Evolutionary conservation across 1,140 invertebrate genomes (phyloP).

Genomic region (Polypedilum pembai): DNA sequence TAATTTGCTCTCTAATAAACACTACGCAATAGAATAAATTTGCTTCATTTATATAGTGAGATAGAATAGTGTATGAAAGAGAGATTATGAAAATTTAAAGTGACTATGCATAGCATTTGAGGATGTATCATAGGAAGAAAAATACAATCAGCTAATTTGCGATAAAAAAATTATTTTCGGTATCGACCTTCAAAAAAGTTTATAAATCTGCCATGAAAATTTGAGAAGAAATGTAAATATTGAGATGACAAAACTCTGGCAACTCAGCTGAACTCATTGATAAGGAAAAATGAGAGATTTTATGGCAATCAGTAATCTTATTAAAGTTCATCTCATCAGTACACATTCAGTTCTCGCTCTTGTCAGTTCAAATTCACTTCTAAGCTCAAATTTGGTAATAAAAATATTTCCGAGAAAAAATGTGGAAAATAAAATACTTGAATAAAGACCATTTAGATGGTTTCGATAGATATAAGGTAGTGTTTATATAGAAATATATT

Average conservation of each 20-base stretch:
- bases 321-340: not conserved
- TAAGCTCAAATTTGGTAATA: too few relatives aligned
- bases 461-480: conserved; percentile 89
- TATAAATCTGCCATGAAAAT: too few relatives aligned
- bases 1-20: conserved; percentile 19
- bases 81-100: not conserved
- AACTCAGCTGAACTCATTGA: not conserved
- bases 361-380: too few relatives aligned
- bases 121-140: not conserved
- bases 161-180: too few relatives aligned
- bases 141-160: too few relatives aligned
- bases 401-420: conserved; percentile 34
- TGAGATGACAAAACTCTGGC: not conserved
- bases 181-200: too few relatives aligned
- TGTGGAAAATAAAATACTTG: conserved; percentile 63
- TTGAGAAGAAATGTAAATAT: too few relatives aligned
- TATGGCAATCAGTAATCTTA: not conserved
- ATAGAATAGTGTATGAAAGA: not conserved
- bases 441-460: conserved; percentile 71
- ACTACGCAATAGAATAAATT: not conserved
- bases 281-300: conserved; percentile 4
- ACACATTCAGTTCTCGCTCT: too few relatives aligned
- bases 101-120: not conserved
- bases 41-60: not conserved
- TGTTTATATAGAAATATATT: conserved; percentile 26